A percentile compares a stretch with the other conserved stretches of the same genome.
Conservation (phyloP, 2,113 vertebrate species). For the Albula goreensis region DNA sequence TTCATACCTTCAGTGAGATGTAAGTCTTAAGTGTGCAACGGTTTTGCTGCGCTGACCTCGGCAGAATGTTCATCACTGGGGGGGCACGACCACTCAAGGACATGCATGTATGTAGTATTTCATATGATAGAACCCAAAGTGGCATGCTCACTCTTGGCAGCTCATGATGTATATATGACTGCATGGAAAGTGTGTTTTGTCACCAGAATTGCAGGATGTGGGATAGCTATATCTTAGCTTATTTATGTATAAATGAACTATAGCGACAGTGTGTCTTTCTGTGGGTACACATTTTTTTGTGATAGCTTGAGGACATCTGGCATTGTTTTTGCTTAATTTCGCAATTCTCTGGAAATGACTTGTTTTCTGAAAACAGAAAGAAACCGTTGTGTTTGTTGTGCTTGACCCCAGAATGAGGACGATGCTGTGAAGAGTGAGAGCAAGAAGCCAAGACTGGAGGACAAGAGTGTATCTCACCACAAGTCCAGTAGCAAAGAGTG, state of each 20-base stretch:
- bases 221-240: not conserved
- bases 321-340: not conserved
- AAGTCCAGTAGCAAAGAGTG: conserved; percentile 92
- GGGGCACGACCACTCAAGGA: too few species aligned
- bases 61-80: too few species aligned
- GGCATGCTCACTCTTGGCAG: too few species aligned
- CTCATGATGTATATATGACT: too few species aligned
- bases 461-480: conserved; percentile 83
- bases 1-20: too few species aligned
- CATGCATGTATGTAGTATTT: too few species aligned
- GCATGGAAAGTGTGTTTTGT: not conserved
- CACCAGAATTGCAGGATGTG: not conserved
- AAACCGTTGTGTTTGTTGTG: conserved; percentile 1
- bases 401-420: conserved; percentile 78
- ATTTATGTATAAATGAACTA: not conserved
- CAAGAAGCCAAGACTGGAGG: conserved; percentile 89
- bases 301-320: not conserved
- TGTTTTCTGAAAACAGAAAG: not conserved
- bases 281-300: not conserved
- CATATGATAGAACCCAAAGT: too few species aligned
- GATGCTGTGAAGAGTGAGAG: conserved; percentile 81
- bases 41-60: too few species aligned
- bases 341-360: not conserved
- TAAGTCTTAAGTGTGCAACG: too few species aligned
- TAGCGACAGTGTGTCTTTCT: not conserved